phyloP scores from a whole-genome alignment of 2,113 vertebrate species.

The Meleagris gallopavo region DNA sequence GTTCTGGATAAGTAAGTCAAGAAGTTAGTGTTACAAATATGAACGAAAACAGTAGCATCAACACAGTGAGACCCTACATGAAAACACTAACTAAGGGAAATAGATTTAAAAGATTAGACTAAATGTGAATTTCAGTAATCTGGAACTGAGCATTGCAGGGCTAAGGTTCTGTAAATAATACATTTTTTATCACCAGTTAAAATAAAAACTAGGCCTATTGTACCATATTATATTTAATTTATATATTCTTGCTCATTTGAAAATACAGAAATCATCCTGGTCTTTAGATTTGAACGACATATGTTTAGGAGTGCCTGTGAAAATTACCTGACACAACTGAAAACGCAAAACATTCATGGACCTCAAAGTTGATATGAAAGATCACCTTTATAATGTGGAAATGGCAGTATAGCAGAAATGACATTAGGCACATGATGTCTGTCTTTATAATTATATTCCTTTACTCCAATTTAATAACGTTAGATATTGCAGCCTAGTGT shows the following conservation, averaged over 20 bases:
- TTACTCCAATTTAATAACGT: neutral
- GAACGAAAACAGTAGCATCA: conserved; percentile 22
- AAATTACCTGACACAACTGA: neutral
- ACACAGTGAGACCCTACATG: neutral
- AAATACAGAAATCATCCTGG: neutral
- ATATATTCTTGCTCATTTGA: neutral
- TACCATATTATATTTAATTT: neutral
- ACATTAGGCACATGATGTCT: neutral
- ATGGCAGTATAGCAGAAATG: neutral
- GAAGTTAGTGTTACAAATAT: neutral
- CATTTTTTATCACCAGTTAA: neutral
- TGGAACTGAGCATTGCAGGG: conserved; percentile 10
- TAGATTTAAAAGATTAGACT: conserved; percentile 32
- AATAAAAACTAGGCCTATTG: neutral
- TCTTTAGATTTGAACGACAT: neutral
- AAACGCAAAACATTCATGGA: neutral
- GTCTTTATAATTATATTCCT: neutral
- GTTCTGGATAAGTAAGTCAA: neutral
- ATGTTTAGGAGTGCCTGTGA: neutral
- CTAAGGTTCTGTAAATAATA: neutral
- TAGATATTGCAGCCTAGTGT: neutral
- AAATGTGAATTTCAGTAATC: conserved; percentile 33
- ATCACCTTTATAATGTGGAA: neutral
- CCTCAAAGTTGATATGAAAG: neutral
- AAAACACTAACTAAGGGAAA: conserved; percentile 2